A percentile compares a stretch with the other conserved stretches of the same genome.
Conservation (phyloP, 1,140 invertebrate species). For the Homarus americanus region DNA sequence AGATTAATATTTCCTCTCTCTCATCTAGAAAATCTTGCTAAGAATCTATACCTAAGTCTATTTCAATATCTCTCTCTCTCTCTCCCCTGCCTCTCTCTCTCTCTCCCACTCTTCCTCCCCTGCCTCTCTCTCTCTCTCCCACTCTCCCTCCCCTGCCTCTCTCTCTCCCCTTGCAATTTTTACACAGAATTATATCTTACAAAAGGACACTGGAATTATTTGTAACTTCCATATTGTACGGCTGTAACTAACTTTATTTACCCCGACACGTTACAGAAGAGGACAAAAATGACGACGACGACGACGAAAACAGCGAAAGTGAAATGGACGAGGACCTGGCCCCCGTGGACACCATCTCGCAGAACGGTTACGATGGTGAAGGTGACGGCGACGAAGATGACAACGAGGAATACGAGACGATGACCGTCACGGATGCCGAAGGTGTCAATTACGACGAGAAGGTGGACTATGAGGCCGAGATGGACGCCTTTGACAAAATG, state of each 20-base stretch:
- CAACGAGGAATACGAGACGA: slow-evolving; percentile 39
- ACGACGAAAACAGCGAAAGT: slow-evolving; percentile 27
- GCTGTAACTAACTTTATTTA: background rate
- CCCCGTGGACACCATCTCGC: slow-evolving; percentile 25
- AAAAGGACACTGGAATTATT: too few relatives aligned
- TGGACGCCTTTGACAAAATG: slow-evolving; percentile 73
- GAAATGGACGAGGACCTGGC: slow-evolving; percentile 1
- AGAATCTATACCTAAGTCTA: too few relatives aligned
- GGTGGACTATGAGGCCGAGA: slow-evolving; percentile 76
- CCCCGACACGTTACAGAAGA: slow-evolving; percentile 23
- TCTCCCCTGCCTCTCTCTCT: too few relatives aligned
- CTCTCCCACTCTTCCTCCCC: too few relatives aligned
- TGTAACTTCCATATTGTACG: too few relatives aligned
- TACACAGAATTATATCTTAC: too few relatives aligned
- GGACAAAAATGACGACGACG: slow-evolving; percentile 7
- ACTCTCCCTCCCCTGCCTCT: too few relatives aligned
- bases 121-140: too few relatives aligned
- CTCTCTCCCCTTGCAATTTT: too few relatives aligned
- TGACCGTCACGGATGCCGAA: slow-evolving; percentile 46
- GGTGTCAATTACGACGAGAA: slow-evolving; percentile 73
- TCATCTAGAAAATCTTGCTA: too few relatives aligned
- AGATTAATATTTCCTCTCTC: too few relatives aligned
- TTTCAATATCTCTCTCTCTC: too few relatives aligned
- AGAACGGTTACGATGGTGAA: slow-evolving; percentile 27
- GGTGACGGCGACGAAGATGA: slow-evolving; percentile 32